These are phyloP conservation scores for Xenus cinereus DNA, from an alignment of 2,113 vertebrate genomes.

Conservation along the genomic window DNA sequence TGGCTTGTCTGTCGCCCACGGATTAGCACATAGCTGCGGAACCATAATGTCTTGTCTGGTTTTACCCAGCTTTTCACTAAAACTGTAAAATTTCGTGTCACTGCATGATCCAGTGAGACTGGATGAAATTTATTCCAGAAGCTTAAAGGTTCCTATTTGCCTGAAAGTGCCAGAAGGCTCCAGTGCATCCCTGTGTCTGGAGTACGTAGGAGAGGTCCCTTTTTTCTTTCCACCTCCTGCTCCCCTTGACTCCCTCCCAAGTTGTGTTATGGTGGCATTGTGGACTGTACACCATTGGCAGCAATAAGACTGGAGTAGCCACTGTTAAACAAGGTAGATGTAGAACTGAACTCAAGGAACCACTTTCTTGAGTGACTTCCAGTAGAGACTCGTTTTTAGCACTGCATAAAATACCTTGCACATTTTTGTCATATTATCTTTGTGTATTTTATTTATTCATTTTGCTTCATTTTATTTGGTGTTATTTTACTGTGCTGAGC, in stretches of 20 bases:
- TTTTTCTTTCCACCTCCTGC: not conserved
- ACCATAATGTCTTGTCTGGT: not conserved
- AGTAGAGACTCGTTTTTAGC: not conserved
- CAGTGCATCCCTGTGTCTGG: not conserved
- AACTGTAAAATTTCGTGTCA: not conserved
- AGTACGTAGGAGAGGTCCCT: fast-evolving
- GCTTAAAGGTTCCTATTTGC: not conserved
- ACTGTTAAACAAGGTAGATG: not conserved
- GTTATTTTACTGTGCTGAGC: not conserved
- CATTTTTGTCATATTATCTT: not conserved
- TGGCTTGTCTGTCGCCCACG: not conserved
- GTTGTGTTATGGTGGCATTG: not conserved
- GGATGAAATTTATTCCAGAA: not conserved
- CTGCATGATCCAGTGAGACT: not conserved
- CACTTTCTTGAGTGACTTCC: not conserved
- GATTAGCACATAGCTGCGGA: not conserved
- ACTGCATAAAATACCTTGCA: not conserved
- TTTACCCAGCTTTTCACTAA: not conserved
- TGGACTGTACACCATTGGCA: not conserved
- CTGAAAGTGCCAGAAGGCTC: not conserved
- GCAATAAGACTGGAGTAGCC: not conserved
- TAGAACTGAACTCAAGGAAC: not conserved
- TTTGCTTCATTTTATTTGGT: not conserved
- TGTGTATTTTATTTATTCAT: not conserved
- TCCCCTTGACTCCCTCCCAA: not conserved